Evolutionary conservation across 2,113 vertebrate species (phyloP).

Genomic region (cattle (Bos taurus)): DNA sequence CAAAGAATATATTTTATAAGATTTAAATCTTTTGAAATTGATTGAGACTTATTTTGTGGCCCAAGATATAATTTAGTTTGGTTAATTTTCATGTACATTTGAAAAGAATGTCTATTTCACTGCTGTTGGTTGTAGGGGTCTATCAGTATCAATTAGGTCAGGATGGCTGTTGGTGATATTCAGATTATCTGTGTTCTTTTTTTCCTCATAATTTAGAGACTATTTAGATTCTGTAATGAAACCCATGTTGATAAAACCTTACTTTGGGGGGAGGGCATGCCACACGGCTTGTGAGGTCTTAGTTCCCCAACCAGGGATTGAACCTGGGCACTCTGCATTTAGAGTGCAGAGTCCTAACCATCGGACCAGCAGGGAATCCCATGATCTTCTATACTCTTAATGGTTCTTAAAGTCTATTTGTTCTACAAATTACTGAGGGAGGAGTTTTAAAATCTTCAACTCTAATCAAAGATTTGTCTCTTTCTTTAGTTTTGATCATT

Average conservation of each 20-base stretch:
- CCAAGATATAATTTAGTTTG: not conserved
- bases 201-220: not conserved
- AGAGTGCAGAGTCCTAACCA: not conserved
- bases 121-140: not conserved
- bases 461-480: not conserved
- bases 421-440: not conserved
- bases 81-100: not conserved
- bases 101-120: not conserved
- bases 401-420: not conserved
- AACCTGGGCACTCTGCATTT: not conserved
- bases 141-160: not conserved
- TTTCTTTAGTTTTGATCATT: not conserved
- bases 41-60: not conserved
- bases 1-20: not conserved
- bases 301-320: not conserved
- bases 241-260: not conserved
- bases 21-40: not conserved
- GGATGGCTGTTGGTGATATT: not conserved
- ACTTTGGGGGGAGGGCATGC: not conserved
- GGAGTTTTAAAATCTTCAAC: not conserved
- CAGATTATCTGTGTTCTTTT: not conserved
- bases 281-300: not conserved
- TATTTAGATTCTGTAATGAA: not conserved
- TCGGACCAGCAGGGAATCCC: not conserved
- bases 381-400: not conserved